phyloP scores from a whole-genome alignment of 2,888 invertebrate species.

The Prosopocoilus inquinatus region DNA sequence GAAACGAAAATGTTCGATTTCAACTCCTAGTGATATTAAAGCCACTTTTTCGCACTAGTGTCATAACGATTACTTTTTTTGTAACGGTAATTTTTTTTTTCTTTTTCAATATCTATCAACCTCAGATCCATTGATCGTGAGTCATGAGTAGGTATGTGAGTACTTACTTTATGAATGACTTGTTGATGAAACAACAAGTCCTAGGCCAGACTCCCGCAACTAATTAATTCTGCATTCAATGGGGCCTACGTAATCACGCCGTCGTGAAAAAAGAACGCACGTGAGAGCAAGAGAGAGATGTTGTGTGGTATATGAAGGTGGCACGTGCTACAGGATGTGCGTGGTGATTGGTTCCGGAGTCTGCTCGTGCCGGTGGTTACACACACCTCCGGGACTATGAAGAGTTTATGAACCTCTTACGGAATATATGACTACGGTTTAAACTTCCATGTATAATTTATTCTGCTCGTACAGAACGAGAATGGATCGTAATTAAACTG shows the following conservation, averaged over 20 bases:
- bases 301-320: constrained; percentile 26
- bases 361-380: constrained; percentile 50
- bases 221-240: constrained; percentile 14
- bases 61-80: too few relatives aligned
- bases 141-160: too few relatives aligned
- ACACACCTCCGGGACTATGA: constrained; percentile 47
- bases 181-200: not conserved
- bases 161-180: constrained; percentile 1
- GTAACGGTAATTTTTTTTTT: too few relatives aligned
- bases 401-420: constrained; percentile 48
- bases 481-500: too few relatives aligned
- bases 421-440: constrained; percentile 22
- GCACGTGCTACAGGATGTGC: constrained; percentile 52
- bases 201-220: not conserved
- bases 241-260: constrained; percentile 10
- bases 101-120: too few relatives aligned
- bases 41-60: too few relatives aligned
- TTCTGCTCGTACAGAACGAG: not conserved
- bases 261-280: constrained; percentile 5
- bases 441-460: constrained; percentile 11
- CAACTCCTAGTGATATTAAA: too few relatives aligned
- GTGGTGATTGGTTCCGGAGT: constrained; percentile 50
- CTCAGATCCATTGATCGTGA: too few relatives aligned
- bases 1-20: too few relatives aligned
- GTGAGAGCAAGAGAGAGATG: constrained; percentile 6